Base-by-base conservation (phyloP, 2,888 invertebrate species). In the Pasiphila rectangulata region DNA sequence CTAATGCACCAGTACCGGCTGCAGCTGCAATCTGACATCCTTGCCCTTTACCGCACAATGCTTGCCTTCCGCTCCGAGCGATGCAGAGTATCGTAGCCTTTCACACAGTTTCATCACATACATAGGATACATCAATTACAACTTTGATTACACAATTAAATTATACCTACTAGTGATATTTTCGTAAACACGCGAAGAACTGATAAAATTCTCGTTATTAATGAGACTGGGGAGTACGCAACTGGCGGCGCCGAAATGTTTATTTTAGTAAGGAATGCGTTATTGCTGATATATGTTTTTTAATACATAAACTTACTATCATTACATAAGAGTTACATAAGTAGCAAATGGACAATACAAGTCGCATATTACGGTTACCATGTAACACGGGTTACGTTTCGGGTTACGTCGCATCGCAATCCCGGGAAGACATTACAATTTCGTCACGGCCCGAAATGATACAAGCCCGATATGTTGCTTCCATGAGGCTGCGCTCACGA, bases 341-440 rank as follows among this genome's bases (percentile, higher is more conserved):
- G n/a, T n/a, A n/a, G n/a, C n/a, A n/a, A n/a, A n/a, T n/a, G 42
- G 41, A 54, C 50, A 52, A 52, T 59, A 49, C 25, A 48, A 58
- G 56, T 54, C 57, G 46, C 65, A 67, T 68, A 66, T 69, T 65
- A 65, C 59, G 61, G 59, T 55, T 59, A 61, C 56, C 50, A 67
- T 68, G 78, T 75, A 78, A 83, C 67, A 52, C 58, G 79, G 78
- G 68, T 62, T 67, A 58, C 67, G 79, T 69, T 71, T 80, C 78
- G 63, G 72, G 74, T 85, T 79, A 74, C 83, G 69, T 69, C 56
- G 66, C 57, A 45, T 59, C 56, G 63, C 65, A 67, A 67, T 84
- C 81, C 79, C 72, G 75, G 83, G 85, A 85, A 86, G 71, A 74
- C 79, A 80, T 83, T 79, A 81, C 56, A 46, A 61, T 75, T 82